Evolutionary conservation across 2,797 vertebrate species (phyloP), one percentile per base, ranked within the genome.

Genomic region (Hydrocynus forskahlii): DNA sequence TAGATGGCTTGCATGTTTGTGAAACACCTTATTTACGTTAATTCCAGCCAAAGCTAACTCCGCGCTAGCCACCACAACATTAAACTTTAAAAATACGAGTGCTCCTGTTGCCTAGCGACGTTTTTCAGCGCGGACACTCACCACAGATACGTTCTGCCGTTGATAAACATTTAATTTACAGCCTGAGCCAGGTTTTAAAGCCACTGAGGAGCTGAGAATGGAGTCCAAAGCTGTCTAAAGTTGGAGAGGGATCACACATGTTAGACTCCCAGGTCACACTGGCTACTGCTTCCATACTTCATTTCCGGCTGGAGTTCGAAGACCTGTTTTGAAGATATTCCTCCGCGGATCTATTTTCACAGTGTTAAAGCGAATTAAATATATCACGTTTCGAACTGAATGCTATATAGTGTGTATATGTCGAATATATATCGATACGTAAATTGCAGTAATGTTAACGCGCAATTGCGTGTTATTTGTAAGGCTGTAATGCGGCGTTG

Each of bases 241-340:
- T 81, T 83, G 83, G 75, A 76, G 75, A 75, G 62, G 73, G 50
- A 68, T 77, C 79, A 79, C 81, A 29, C 86, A 87, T 84, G 67
- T 78, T 86, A 83, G 19, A 55, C 71, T 80, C 71, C 82, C 59
- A 62, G 74, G 88, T 92, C 92, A 86, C 87, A 84, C 88, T 89
- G 89, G 88, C 88, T 68, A 38, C 67, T 91, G 76, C 75, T 79
- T 38, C 92, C 94, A 89, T 89, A 92, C 94, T 94, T 92, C 95
- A 94, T 96, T 97, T 96, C 96, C 87, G 81, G 71, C 29, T 2
- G 68, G 54, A 73, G 73, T 80, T 88, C 79, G 88, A 91, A 91
- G 90, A 88, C 90, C 87, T 83, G 79, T 73, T 35, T 81, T n/a
- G 19, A 17, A 75, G 90, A 35, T 35, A 85, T 89, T 77, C 89